Base-by-base conservation (phyloP, 2,888 invertebrate species). In the Ichneumon xanthorius region DNA sequence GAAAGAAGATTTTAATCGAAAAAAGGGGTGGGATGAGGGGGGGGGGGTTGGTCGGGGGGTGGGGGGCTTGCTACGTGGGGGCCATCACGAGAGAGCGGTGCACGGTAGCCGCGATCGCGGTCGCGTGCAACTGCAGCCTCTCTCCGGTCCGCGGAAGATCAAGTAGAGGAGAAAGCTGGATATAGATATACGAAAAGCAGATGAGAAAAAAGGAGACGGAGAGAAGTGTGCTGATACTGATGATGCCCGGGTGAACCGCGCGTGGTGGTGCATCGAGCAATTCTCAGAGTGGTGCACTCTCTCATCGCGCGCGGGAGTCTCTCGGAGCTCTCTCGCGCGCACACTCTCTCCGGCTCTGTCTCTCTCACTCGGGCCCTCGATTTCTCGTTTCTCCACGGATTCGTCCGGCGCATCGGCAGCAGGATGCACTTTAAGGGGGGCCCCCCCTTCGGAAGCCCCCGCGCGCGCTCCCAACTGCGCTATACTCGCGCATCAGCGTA, bases 1-100 rank as follows among this genome's bases (percentile, higher is more conserved):
- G 80, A 65, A 53, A 65, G 80, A 80, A 65, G 80, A 80, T 80
- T 80, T 72, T 80, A 80, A 80, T 80, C 80, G 80, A 80, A 53
- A 71, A 61, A 61, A 61, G 26, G 30, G 22, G 37, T 50, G 71
- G 71, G 30, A 19, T 14, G 30, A 26, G 4, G 26, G 19, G 22
- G 9, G 26, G 16, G 61, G 0, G 14, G n/a, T n/a, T 4, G 2
- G 3, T 26, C 26, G 26, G 26, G 16, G 1, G 61, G 61, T 1
- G 53, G 61, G 61, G 61, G 48, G 45, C 61, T 72, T 37, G 40
- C 65, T 63, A 63, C 63, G 71, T 61, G 80, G 61, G 72, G 22
- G 71, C 71, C 40, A 80, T 65, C 72, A 50, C 53, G 65, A 26
- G 61, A 61, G 61, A 71, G 80, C 80, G 50, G 58, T 80, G 80